These are phyloP conservation scores for Eupeodes latifasciatus DNA, from an alignment of 2,888 invertebrate genomes.

Conservation along the genomic window DNA sequence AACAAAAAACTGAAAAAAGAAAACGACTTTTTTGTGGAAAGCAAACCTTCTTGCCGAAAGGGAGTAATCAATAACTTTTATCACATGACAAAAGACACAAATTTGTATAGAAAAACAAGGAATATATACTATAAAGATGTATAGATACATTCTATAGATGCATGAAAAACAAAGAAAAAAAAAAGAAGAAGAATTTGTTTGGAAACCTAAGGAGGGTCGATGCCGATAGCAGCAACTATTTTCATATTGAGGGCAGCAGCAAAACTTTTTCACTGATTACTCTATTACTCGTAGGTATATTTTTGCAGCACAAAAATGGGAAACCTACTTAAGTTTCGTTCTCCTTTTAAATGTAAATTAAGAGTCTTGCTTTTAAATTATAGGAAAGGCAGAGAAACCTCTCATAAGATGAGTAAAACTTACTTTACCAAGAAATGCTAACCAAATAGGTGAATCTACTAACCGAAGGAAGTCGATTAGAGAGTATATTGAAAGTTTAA, in stretches of 20 bases:
- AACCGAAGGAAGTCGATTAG: too few species aligned
- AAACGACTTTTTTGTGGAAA: slow-evolving; percentile 15
- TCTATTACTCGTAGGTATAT: too few species aligned
- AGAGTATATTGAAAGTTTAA: too few species aligned
- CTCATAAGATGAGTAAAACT: too few species aligned
- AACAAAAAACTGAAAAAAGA: not conserved
- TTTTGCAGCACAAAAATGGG: not conserved
- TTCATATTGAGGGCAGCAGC: not conserved
- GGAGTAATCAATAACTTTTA: slow-evolving; percentile 69
- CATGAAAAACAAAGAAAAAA: not conserved
- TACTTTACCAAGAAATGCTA: not conserved
- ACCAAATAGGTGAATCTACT: too few species aligned
- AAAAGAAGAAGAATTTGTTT: not conserved
- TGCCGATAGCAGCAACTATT: slow-evolving; percentile 3
- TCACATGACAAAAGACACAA: slow-evolving; percentile 61
- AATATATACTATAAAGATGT: not conserved
- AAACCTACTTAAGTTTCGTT: not conserved
- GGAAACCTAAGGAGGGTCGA: not conserved
- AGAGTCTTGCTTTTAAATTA: not conserved
- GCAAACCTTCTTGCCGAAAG: slow-evolving; percentile 45
- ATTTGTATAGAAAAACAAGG: slow-evolving; percentile 45
- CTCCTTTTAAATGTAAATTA: not conserved
- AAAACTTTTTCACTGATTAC: slow-evolving; percentile 2
- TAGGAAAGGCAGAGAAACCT: not conserved
- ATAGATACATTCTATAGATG: not conserved